Conservation (phyloP, 2,888 invertebrate species). For the Netelia virgata region DNA sequence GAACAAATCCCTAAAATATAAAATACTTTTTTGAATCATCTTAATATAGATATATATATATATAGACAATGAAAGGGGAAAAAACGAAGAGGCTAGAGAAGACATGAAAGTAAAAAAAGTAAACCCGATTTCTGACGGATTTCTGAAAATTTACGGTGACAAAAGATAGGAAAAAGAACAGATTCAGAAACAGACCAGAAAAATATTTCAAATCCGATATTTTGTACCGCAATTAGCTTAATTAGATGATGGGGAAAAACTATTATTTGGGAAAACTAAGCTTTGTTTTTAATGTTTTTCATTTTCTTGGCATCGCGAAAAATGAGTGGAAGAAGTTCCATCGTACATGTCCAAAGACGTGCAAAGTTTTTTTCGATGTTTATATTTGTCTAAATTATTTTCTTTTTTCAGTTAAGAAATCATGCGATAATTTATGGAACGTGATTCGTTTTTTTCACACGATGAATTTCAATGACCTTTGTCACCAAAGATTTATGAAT, state of each 20-base stretch:
- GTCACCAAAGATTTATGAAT: conserved; percentile 70
- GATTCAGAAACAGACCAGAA: neutral
- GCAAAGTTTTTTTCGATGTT: conserved; percentile 35
- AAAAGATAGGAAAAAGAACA: conserved; percentile 42
- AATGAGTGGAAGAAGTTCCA: conserved; percentile 28
- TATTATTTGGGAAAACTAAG: neutral
- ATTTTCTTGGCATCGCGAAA: neutral
- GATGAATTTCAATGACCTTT: conserved; percentile 54
- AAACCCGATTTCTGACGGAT: conserved; percentile 50
- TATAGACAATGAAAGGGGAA: conserved; percentile 49
- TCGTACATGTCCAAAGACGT: conserved; percentile 62
- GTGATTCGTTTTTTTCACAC: conserved; percentile 43
- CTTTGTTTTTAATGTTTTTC: conserved; percentile 12
- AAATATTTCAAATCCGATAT: conserved; percentile 79
- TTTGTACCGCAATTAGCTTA: conserved; percentile 78
- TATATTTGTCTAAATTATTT: conserved; percentile 9
- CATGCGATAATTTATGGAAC: conserved; percentile 57
- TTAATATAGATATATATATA: conserved; percentile 54
- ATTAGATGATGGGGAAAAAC: conserved; percentile 58
- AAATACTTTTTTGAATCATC: no score
- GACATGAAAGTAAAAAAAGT: conserved; percentile 60
- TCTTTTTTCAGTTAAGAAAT: conserved; percentile 32
- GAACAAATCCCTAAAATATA: no score
- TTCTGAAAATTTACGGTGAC: conserved; percentile 61
- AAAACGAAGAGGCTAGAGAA: conserved; percentile 40